Evolutionary conservation across 2,113 vertebrate genomes (phyloP), one percentile per base, ranked within the genome.

Genomic region (Brachionichthys hirsutus): DNA sequence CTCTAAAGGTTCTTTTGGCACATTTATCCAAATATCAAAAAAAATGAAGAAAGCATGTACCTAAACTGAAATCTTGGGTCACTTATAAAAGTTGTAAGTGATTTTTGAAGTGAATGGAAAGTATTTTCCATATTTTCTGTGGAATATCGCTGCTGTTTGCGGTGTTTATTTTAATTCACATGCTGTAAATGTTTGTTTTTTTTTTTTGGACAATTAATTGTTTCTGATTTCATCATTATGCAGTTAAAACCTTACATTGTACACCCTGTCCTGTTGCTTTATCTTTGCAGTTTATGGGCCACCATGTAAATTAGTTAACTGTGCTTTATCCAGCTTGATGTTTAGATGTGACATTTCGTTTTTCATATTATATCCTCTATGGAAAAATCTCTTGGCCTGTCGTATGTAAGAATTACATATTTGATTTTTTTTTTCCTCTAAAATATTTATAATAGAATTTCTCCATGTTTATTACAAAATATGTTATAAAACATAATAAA

Each of bases 401-500:
- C 38, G 54, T n/a, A 60, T 66, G 42, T 40, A 59, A 62, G 46
- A 67, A 67, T 52, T 30, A 30, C 24, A 30, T 30, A 6, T 30
- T 30, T 30, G 3, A 8, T 30, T 30, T 30, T 4, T 30, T 30
- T 30, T 41, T 67, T 74, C 46, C n/a, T n/a, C n/a, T n/a, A 68
- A 18, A 20, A 62, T 71, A 74, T 82, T 67, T 56, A 65, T 70
- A 45, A 66, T 66, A 52, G 64, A 62, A 73, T 80, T 80, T 78
- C 38, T 59, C 41, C 43, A 43, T 76, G 72, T 82, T 82, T 77
- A 59, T 74, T 72, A 77, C 38, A 68, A 42, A 65, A 46, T 6
- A 43, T 1, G 30, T 73, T 71, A 57, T 77, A 81, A 77, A 67
- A 47, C 75, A 80, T 62, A 80, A 75, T 78, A 81, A 83, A 83